Percentiles rank a stretch among this genome's conserved stretches.
These are phyloP conservation scores for Eudasyphora cyanicolor DNA, from an alignment of 2,888 invertebrate genomes.

Conservation along the genomic window DNA sequence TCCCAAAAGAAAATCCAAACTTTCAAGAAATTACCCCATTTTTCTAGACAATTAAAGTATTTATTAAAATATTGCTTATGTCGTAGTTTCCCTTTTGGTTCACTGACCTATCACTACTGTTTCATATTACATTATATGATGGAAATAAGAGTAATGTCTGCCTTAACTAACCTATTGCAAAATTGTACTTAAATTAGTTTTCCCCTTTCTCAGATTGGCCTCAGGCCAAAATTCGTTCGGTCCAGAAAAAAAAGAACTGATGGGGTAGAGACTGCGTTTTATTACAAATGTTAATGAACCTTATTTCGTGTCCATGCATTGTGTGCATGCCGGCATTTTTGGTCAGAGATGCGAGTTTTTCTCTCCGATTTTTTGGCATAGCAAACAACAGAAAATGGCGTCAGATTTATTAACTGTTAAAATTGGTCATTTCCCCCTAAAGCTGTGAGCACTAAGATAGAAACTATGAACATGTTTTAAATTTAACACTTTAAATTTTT, in stretches of 20 bases:
- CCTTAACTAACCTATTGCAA: constrained; percentile 33
- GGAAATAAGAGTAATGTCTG: neutral
- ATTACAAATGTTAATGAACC: constrained; percentile 62
- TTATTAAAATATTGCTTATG: constrained; percentile 18
- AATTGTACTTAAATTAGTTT: neutral
- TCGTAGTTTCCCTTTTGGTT: constrained; percentile 3
- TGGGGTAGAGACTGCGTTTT: constrained; percentile 49
- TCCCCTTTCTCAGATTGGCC: constrained; percentile 44
- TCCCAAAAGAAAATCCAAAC: neutral
- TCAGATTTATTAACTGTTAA: constrained; percentile 60
- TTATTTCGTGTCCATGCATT: constrained; percentile 42
- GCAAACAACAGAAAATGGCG: constrained; percentile 51
- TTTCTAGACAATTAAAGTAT: neutral
- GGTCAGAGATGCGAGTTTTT: constrained; percentile 8
- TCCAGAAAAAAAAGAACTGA: constrained; percentile 4
- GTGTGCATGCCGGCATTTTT: constrained; percentile 28
- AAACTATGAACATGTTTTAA: neutral
- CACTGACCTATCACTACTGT: constrained; percentile 51
- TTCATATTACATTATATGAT: neutral
- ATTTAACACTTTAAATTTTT: neutral
- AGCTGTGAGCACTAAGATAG: neutral
- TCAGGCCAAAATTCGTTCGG: constrained; percentile 49
- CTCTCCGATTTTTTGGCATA: constrained; percentile 20
- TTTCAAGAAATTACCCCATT: no score
- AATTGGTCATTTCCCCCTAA: neutral